phyloP scores from a whole-genome alignment of 2,888 invertebrate species.

The Helleia helle region DNA sequence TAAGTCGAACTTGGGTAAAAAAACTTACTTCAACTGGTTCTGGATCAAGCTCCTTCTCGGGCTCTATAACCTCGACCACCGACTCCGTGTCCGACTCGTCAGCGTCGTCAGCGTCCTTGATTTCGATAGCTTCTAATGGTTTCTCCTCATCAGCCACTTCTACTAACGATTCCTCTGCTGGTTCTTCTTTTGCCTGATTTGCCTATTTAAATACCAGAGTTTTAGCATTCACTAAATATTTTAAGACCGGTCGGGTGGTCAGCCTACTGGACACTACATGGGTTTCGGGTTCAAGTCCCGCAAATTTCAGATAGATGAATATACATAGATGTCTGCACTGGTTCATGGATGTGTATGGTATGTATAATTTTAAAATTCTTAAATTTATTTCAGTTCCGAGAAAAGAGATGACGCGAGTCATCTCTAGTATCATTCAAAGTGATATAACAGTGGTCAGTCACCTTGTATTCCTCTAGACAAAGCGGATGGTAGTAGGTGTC shows the following conservation, averaged over 20 bases:
- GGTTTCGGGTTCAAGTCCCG: no score
- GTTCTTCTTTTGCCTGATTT: slow-evolving; percentile 44
- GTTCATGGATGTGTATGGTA: no score
- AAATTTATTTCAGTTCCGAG: no score
- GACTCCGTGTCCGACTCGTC: slow-evolving; percentile 53
- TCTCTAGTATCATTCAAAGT: no score
- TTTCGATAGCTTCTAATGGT: slow-evolving; percentile 48
- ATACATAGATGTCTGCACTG: no score
- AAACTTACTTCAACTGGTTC: slow-evolving; percentile 45
- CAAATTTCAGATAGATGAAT: no score
- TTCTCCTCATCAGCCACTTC: slow-evolving; percentile 32
- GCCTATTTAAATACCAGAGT: slow-evolving; percentile 33
- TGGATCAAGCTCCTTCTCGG: slow-evolving; percentile 21
- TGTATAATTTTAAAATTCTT: no score
- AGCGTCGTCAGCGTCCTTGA: slow-evolving; percentile 62
- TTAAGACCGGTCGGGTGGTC: slow-evolving; percentile 11
- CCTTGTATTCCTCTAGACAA: slow-evolving; percentile 91
- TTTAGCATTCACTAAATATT: neutral
- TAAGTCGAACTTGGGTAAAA: no score
- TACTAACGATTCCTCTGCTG: slow-evolving; percentile 26
- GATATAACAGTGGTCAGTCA: no score
- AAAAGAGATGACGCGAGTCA: no score
- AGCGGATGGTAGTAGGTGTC: slow-evolving; percentile 89
- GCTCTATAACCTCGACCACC: slow-evolving; percentile 52
- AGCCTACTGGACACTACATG: no score